Evolutionary conservation across 2,797 vertebrate species (phyloP), one percentile per base, ranked within the genome.

Genomic region (Gouania willdenowi): DNA sequence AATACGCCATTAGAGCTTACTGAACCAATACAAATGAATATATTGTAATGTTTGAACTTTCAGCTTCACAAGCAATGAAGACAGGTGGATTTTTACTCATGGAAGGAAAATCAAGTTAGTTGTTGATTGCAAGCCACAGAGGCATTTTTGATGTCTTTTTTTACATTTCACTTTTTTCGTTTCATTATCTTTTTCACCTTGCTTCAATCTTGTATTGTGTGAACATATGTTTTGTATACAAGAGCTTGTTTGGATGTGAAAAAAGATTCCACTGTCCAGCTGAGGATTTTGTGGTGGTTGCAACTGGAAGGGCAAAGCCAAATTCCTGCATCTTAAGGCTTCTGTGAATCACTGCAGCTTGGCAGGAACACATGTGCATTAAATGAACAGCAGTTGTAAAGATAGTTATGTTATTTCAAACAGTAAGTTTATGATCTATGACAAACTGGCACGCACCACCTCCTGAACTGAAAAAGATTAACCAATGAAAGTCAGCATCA

Each of bases 331-430:
- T 68, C 62, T 80, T 75, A 82, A 82, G 65, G 68, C 48, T 79
- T 83, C 66, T 82, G 79, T 85, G 83, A 85, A 82, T 84, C 75
- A 71, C 74, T 66, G 58, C 48, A 53, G 48, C 77, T 86, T 86
- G 82, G 83, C 85, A 86, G 78, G 67, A 83, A 71, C 60, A 68
- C 63, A 66, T 79, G 76, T 79, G 79, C 82, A 77, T 79, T n/a
- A 86, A 85, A 81, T 71, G 65, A 80, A 87, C 83, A 84, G 74
- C 81, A 81, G 81, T 86, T 86, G 77, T 84, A 83, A 84, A 87
- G 76, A 82, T 76, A 73, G 71, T 77, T 39, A 29, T 77, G 76
- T 82, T 86, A 88, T 86, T 88, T 88, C 81, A 88, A 86, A 89
- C 85, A 87, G 74, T 75, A 75, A 77, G 42, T 79, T 47, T 28